phyloP scores from a whole-genome alignment of 1,140 invertebrate genomes.

The Conus ventricosus region DNA sequence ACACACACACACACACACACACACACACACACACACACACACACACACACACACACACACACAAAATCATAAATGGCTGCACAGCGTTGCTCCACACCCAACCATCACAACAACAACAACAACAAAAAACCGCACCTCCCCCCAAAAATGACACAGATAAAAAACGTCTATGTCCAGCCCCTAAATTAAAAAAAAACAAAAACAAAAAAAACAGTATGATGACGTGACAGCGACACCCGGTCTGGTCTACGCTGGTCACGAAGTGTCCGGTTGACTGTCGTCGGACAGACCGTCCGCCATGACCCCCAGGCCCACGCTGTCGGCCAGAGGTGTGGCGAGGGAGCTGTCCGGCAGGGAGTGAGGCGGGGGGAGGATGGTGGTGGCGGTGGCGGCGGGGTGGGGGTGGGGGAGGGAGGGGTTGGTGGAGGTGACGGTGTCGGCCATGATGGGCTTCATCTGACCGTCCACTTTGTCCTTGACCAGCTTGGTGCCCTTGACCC shows the following conservation, averaged over 20 bases:
- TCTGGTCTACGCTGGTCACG: background rate
- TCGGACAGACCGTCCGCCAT: slow-evolving; percentile 8
- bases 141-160: too few species aligned
- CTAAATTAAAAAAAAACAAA: too few species aligned
- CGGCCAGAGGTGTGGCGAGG: background rate
- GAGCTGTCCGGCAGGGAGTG: background rate
- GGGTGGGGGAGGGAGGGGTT: slow-evolving; percentile 33
- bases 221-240: too few species aligned
- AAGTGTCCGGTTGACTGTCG: background rate
- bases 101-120: too few species aligned
- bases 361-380: background rate
- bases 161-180: too few species aligned
- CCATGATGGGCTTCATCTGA: slow-evolving; percentile 72
- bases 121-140: too few species aligned
- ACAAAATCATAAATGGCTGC: too few species aligned
- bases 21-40: too few species aligned
- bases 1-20: too few species aligned
- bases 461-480: slow-evolving; percentile 74
- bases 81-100: too few species aligned
- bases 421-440: slow-evolving; percentile 67
- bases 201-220: too few species aligned
- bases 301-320: background rate
- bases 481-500: slow-evolving; percentile 73
- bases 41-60: too few species aligned
- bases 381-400: background rate